Evolutionary conservation across 64 coral and sea anemone species (phyloP).

Genomic region (Montipora efflorescens): DNA sequence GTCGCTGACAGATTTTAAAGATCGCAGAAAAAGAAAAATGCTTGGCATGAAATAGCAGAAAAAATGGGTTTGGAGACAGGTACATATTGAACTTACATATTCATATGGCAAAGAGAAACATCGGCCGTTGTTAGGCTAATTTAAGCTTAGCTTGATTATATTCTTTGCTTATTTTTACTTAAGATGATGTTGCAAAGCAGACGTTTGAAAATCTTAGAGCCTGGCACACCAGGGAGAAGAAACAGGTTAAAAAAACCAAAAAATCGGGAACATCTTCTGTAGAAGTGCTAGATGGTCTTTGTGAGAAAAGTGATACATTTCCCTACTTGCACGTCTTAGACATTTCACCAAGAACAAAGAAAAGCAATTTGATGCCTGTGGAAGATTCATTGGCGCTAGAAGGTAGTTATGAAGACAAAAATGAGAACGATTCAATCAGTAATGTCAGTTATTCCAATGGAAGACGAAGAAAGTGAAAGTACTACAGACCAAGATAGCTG

Average conservation of each 20-base stretch:
- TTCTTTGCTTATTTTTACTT: slow-evolving; percentile 1
- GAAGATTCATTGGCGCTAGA: not conserved
- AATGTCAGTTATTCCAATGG: not conserved
- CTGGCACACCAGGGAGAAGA: slow-evolving; percentile 4
- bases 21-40: slow-evolving; percentile 10
- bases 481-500: not conserved
- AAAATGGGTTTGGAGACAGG: not conserved
- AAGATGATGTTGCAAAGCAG: slow-evolving; percentile 15
- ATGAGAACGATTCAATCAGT: not conserved
- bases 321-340: too few species aligned
- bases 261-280: slow-evolving; percentile 1
- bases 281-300: not conserved
- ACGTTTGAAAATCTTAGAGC: slow-evolving; percentile 35
- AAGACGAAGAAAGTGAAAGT: slow-evolving; percentile 7
- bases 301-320: too few species aligned
- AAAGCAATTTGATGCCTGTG: not conserved
- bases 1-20: slow-evolving; percentile 9
- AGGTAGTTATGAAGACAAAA: not conserved
- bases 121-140: not conserved
- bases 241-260: slow-evolving; percentile 5
- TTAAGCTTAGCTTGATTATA: not conserved
- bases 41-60: not conserved
- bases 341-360: too few species aligned
- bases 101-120: not conserved
- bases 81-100: slow-evolving; percentile 1